Percentiles rank a stretch among this genome's conserved stretches.
These are phyloP conservation scores for Meloidogyne floridensis DNA, from an alignment of 1,140 invertebrate genomes.

Conservation along the genomic window DNA sequence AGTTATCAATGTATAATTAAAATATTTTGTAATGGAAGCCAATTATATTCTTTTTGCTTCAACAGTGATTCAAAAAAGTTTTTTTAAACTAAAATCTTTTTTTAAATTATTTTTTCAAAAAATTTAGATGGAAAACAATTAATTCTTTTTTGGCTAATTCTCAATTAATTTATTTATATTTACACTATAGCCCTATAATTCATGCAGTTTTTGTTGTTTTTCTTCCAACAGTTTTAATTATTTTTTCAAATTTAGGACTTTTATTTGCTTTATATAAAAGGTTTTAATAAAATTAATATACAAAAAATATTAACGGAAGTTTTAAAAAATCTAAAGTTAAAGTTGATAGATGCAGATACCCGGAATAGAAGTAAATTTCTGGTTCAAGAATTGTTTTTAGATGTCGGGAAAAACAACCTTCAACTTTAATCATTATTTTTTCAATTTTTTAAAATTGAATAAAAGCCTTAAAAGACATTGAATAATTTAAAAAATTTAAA, in stretches of 20 bases:
- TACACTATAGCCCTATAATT: slow-evolving; percentile 31
- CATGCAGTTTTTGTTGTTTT: slow-evolving; percentile 39
- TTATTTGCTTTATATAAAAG: slow-evolving; percentile 26
- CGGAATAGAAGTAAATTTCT: too few species aligned
- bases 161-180: slow-evolving; percentile 19
- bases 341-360: too few species aligned
- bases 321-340: too few species aligned
- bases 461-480: too few species aligned
- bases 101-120: background rate
- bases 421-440: too few species aligned
- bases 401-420: too few species aligned
- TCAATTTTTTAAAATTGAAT: too few species aligned
- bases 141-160: background rate
- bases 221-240: slow-evolving; percentile 34
- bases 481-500: slow-evolving; percentile 6
- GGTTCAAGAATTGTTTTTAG: too few species aligned
- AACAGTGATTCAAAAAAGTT: slow-evolving; percentile 30
- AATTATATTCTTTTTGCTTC: slow-evolving; percentile 44
- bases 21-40: slow-evolving; percentile 38
- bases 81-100: background rate
- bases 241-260: slow-evolving; percentile 30
- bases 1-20: slow-evolving; percentile 42
- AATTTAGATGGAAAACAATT: background rate
- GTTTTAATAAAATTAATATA: background rate
- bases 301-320: too few species aligned